These are phyloP conservation scores for Bombyx mandarina DNA, from an alignment of 1,140 invertebrate genomes.

Conservation along the genomic window DNA sequence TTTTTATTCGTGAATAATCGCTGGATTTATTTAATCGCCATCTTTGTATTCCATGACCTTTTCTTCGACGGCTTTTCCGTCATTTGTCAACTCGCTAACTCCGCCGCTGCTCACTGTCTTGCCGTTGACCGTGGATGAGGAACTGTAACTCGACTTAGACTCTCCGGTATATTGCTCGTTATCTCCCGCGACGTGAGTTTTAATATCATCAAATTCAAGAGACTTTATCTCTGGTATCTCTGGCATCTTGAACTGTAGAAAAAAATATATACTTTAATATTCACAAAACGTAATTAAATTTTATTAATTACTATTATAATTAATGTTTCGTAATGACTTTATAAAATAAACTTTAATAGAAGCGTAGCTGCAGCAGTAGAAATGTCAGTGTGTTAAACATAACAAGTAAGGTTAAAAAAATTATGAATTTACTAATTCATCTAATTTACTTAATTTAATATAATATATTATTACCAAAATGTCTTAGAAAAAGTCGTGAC, in stretches of 20 bases:
- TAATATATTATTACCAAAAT: too few relatives aligned
- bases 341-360: background rate
- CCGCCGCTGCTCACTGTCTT: background rate
- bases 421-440: background rate
- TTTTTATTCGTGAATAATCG: too few relatives aligned
- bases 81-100: slow-evolving; percentile 1
- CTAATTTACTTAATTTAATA: too few relatives aligned
- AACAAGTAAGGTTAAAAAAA: background rate
- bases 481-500: too few relatives aligned
- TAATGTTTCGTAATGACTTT: background rate
- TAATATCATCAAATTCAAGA: background rate
- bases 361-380: background rate
- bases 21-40: background rate
- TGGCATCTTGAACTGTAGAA: slow-evolving; percentile 7
- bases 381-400: background rate
- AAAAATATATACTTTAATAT: too few relatives aligned
- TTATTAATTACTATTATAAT: too few relatives aligned
- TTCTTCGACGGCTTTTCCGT: slow-evolving; percentile 2
- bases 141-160: slow-evolving; percentile 1
- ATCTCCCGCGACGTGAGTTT: slow-evolving; percentile 1
- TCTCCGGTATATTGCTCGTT: slow-evolving; percentile 4
- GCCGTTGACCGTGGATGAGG: slow-evolving; percentile 1
- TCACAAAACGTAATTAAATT: too few relatives aligned
- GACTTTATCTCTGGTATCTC: background rate
- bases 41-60: slow-evolving; percentile 1